These are phyloP conservation scores for Trialeurodes vaporariorum DNA, from an alignment of 1,140 invertebrate genomes.

Conservation along the genomic window DNA sequence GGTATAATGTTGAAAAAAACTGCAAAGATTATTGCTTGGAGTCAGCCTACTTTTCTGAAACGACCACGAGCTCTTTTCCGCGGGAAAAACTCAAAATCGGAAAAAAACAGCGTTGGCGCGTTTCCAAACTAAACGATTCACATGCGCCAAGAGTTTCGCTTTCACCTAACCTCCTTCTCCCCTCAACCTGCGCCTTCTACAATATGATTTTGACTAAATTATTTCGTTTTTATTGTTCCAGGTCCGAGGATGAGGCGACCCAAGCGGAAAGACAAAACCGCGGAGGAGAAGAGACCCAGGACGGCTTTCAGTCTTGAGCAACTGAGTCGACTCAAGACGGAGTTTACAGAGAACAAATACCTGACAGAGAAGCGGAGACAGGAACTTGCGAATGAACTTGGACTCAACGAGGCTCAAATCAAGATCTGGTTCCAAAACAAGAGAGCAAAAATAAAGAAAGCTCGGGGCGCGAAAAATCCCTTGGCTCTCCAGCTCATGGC, in stretches of 20 bases:
- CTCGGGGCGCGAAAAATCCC: constrained; percentile 75
- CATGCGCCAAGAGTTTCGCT: too few species aligned
- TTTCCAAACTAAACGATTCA: too few species aligned
- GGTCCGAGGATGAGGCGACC: constrained; percentile 78
- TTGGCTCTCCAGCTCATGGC: constrained; percentile 89
- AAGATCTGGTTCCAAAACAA: constrained; percentile 99
- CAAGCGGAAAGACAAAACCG: constrained; percentile 47
- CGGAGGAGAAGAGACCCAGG: constrained; percentile 87
- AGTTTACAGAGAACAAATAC: constrained; percentile 93
- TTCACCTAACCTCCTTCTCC: background rate
- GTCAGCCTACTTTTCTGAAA: too few species aligned
- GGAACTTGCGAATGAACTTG: constrained; percentile 79
- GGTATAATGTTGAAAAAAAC: too few species aligned
- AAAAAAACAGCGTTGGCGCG: too few species aligned
- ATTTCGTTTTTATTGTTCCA: constrained; percentile 38
- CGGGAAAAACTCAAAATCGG: too few species aligned
- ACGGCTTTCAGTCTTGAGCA: constrained; percentile 96
- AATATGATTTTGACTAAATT: constrained; percentile 4
- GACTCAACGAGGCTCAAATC: constrained; percentile 94
- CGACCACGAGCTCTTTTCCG: too few species aligned
- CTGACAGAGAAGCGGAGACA: constrained; percentile 86
- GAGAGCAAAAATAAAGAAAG: constrained; percentile 95
- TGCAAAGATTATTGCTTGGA: too few species aligned
- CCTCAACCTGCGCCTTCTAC: background rate
- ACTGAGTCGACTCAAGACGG: constrained; percentile 78